Base-by-base conservation (phyloP, 2,797 vertebrate genomes). In the Synanceia verrucosa region DNA sequence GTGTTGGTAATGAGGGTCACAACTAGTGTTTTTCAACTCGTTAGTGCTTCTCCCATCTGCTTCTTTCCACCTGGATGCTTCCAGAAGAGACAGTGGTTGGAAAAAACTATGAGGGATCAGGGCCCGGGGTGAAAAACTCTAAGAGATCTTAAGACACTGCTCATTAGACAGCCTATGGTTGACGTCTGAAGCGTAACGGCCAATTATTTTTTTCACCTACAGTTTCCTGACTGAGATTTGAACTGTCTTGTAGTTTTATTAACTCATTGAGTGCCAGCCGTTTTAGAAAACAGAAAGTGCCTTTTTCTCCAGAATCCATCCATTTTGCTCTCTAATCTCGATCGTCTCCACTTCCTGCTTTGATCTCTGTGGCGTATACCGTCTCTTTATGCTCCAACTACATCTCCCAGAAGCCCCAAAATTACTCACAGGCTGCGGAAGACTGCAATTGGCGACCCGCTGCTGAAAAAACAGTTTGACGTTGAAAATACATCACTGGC, bases 1-100 rank as follows among this genome's bases (percentile, higher is more conserved):
- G 70, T 63, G 70, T 51, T 76, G 57, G 46, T 87, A 88, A 91
- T 87, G 75, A 92, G 81, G n/a, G 79, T 55, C 29, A 11, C 33
- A 76, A 73, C 62, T 48, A 79, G 68, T 48, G 34, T 56, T 69
- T 73, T 71, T 63, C 62, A 39, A 41, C 76, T 89, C 82, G 63
- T 90, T 90, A 90, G 86, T 41, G 11, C 41, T 23, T 34, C 63
- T 63, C 67, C 91, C 92, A 92, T 93, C 91, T 93, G 92, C 73
- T 81, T 62, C 62, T 43, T 65, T 86, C 86, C 91, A 93, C 86
- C 88, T 92, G 89, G 89, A 88, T 82, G 59, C 72, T 68, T 82
- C 73, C 64, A 73, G 66, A 36, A 55, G 51, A 77, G 64, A 50
- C 50, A 67, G 59, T 8, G 34, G 68, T 70, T 55, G 34, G 65